phyloP scores from a whole-genome alignment of 1,140 invertebrate species.

The Myzus persicae region DNA sequence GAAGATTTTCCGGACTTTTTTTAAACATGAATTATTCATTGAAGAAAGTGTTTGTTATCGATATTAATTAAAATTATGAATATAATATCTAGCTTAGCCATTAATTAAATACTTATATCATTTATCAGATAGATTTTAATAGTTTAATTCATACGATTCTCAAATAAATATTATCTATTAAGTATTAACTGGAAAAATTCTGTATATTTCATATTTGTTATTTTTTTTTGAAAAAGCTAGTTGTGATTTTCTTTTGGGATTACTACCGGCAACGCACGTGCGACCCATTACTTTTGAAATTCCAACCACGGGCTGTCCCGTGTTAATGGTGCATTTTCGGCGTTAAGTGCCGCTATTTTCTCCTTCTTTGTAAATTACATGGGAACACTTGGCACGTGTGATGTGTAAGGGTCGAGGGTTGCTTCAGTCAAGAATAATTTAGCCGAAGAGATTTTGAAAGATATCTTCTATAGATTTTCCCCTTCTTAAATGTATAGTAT shows the following conservation, averaged over 20 bases:
- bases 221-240: neutral
- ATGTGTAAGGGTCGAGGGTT: neutral
- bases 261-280: neutral
- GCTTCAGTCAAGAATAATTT: constrained; percentile 49
- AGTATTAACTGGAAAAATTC: neutral
- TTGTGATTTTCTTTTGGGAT: constrained; percentile 41
- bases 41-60: neutral
- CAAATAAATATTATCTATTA: neutral
- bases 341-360: constrained; percentile 37
- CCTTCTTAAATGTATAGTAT: constrained; percentile 54
- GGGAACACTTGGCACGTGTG: constrained; percentile 35
- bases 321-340: constrained; percentile 35
- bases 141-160: neutral
- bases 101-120: neutral
- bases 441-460: constrained; percentile 50
- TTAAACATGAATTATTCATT: neutral
- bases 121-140: neutral
- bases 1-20: neutral
- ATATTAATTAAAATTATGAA: neutral
- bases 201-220: neutral
- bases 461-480: constrained; percentile 30
- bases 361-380: constrained; percentile 27
- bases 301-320: neutral
- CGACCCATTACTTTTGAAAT: constrained; percentile 36
- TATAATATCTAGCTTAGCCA: neutral